These are phyloP conservation scores for Habropoda laboriosa DNA, from an alignment of 1,140 invertebrate species.

Conservation along the genomic window DNA sequence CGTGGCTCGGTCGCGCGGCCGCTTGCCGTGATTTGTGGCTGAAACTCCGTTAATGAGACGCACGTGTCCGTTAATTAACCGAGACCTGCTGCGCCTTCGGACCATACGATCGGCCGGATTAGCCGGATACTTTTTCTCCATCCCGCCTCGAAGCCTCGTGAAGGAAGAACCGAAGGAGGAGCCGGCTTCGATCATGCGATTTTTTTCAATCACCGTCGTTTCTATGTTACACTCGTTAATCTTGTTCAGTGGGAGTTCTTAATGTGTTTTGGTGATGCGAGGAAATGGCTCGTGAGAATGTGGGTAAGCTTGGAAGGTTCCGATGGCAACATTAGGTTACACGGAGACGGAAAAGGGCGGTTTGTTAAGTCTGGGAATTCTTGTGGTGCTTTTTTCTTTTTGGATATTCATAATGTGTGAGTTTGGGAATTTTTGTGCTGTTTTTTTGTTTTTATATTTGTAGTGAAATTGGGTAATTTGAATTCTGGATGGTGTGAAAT, in stretches of 20 bases:
- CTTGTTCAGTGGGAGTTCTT: conserved; percentile 5
- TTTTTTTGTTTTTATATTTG: no score
- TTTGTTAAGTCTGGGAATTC: not conserved
- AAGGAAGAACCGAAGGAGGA: conserved; percentile 10
- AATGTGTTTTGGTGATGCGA: not conserved
- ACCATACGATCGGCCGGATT: conserved; percentile 44
- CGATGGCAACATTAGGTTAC: not conserved
- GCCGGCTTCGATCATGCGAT: conserved; percentile 32
- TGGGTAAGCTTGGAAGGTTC: no score
- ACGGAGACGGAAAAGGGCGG: not conserved
- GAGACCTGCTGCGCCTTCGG: conserved; percentile 42
- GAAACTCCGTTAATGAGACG: conserved; percentile 72
- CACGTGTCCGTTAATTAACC: conserved; percentile 72
- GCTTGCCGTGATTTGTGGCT: conserved; percentile 67
- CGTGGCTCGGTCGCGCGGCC: conserved; percentile 47
- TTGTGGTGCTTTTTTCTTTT: no score
- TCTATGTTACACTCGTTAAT: conserved; percentile 43
- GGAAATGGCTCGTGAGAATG: not conserved
- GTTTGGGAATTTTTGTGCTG: no score
- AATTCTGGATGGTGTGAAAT: no score
- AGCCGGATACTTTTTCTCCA: conserved; percentile 19
- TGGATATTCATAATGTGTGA: no score
- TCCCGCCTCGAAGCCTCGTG: not conserved
- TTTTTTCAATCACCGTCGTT: conserved; percentile 57
- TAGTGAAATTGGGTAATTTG: no score